These are phyloP conservation scores for Peromyscus polionotus DNA, from an alignment of 2,113 vertebrate species.

Conservation along the genomic window DNA sequence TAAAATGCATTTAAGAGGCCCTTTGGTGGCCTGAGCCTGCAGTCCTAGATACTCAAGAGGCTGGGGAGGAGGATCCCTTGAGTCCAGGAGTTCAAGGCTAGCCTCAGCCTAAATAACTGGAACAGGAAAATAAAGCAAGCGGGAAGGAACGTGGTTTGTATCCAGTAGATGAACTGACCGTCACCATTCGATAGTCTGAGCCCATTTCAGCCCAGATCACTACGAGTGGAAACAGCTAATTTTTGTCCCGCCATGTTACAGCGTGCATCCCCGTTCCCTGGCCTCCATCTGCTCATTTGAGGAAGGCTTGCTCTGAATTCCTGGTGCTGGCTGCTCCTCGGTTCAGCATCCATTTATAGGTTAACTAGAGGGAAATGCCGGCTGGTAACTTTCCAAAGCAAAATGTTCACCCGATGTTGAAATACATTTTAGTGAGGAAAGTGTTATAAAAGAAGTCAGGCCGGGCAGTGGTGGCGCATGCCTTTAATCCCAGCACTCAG, in stretches of 20 bases:
- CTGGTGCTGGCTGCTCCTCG: neutral
- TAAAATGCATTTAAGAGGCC: neutral
- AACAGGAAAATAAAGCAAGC: neutral
- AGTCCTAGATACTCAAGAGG: neutral
- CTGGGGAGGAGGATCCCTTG: neutral
- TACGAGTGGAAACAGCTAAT: neutral
- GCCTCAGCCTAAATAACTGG: neutral
- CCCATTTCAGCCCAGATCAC: neutral
- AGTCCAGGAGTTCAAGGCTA: neutral
- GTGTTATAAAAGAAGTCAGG: neutral
- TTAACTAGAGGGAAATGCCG: neutral
- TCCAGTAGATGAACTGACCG: neutral
- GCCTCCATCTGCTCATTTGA: neutral
- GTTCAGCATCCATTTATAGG: neutral
- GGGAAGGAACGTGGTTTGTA: neutral
- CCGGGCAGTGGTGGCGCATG: no score
- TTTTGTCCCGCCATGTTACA: neutral
- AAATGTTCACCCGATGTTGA: neutral
- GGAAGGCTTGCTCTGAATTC: neutral
- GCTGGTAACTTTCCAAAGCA: conserved; percentile 20
- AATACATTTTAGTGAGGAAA: neutral
- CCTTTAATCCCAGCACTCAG: no score
- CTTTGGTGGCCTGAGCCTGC: neutral
- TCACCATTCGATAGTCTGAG: neutral
- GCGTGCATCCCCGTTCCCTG: neutral